Percentiles rank a stretch among this genome's conserved stretches.
Evolutionary conservation across 2,888 invertebrate species (phyloP).

Genomic region (Eurytoma adleriae): DNA sequence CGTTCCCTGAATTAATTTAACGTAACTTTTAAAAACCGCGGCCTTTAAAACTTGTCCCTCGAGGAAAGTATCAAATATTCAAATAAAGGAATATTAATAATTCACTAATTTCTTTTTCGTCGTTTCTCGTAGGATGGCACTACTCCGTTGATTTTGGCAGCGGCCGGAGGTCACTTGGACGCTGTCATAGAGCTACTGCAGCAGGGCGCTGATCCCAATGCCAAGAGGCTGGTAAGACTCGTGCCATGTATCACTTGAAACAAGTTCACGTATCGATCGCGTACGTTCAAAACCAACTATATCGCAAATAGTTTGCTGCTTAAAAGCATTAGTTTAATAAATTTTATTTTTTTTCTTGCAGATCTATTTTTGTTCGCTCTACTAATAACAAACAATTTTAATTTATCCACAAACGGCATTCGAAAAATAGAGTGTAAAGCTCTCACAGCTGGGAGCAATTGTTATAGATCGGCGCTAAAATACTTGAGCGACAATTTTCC

Average conservation of each 20-base stretch:
- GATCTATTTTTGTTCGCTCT: too few relatives aligned
- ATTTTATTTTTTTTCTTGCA: too few relatives aligned
- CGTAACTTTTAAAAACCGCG: too few relatives aligned
- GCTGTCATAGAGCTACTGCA: conserved; percentile 91
- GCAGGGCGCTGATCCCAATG: conserved; percentile 93
- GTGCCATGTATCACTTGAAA: not conserved
- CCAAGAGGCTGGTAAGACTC: conserved; percentile 84
- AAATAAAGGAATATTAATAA: not conserved
- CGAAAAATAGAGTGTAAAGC: too few relatives aligned
- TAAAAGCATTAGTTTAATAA: too few relatives aligned
- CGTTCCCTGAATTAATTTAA: too few relatives aligned
- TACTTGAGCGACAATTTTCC: too few relatives aligned
- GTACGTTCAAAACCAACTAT: not conserved
- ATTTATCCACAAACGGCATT: too few relatives aligned
- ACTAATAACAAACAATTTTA: too few relatives aligned
- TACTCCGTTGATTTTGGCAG: conserved; percentile 93
- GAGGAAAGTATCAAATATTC: not conserved
- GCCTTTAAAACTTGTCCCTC: not conserved
- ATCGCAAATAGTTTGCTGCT: too few relatives aligned
- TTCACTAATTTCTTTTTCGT: not conserved
- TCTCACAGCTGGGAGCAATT: too few relatives aligned
- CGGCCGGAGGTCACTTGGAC: conserved; percentile 92
- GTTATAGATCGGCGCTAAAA: too few relatives aligned
- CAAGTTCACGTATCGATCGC: not conserved
- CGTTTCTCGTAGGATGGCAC: conserved; percentile 87